phyloP scores from a whole-genome alignment of 2,113 vertebrate genomes.

The Taurulus bubalis region DNA sequence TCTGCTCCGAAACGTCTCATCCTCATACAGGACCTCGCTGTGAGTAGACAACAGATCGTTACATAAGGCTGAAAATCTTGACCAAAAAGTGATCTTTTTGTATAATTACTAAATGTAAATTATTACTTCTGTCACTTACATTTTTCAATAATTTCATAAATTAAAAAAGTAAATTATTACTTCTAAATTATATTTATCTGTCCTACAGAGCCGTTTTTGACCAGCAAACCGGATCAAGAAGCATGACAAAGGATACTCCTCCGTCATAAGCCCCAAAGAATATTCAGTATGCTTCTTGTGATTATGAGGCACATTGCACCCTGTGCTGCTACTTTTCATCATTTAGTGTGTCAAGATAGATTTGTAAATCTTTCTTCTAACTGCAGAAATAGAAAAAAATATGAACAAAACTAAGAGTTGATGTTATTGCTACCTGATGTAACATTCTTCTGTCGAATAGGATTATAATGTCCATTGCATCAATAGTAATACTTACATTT shows the following conservation, averaged over 20 bases:
- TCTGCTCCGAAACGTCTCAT: slow-evolving; percentile 95
- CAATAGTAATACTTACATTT: slow-evolving; percentile 90
- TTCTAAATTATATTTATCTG: neutral
- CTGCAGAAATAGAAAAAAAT: neutral
- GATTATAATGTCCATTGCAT: neutral
- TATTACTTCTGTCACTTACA: neutral
- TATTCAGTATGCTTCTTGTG: neutral
- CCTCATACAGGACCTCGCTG: slow-evolving; percentile 98
- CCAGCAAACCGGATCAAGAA: neutral
- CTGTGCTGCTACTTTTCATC: neutral
- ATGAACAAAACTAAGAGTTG: neutral
- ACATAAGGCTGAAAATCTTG: slow-evolving; percentile 12
- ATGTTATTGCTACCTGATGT: neutral
- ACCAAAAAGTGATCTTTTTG: neutral
- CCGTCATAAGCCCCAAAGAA: neutral
- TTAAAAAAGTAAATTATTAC: neutral
- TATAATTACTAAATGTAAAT: neutral
- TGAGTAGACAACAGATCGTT: slow-evolving; percentile 36
- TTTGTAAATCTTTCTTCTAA: neutral
- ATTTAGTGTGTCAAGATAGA: neutral
- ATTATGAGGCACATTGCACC: neutral
- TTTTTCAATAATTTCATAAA: too few relatives aligned
- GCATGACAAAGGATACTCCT: neutral
- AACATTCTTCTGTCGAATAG: neutral
- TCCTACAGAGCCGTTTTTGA: neutral